Evolutionary conservation across 2,797 vertebrate species (phyloP), one percentile per base, ranked within the genome.

Genomic region (Sphaeramia orbicularis): DNA sequence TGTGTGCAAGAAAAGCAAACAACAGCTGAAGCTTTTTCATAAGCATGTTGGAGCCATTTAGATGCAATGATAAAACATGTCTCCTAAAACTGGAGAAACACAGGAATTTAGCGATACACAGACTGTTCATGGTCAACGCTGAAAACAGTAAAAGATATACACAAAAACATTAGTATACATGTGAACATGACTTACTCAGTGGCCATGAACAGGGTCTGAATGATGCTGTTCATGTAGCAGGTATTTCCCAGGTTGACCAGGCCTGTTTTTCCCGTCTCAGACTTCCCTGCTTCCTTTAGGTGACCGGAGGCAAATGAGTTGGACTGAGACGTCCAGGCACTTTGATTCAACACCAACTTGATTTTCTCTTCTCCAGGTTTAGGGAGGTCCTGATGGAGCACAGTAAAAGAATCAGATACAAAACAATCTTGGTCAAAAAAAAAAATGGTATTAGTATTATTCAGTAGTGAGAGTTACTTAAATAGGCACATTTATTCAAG

Each of bases 181-280:
- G 11, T 24, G 4, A 5, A 9, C 27, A 27, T 0, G 41, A 95
- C 97, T 96, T 92, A 99, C 98, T 99, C 97, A 70, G 97, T 98
- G 76, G 98, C 97, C 97, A 98, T 99, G 87, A 98, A 99, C 68
- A 99, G 94, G 38, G 96, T 97, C 90, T 99, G 98, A 84, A 99
- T 94, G 87, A 99, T 96, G 90, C 98, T 99, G 91, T 99, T 99
- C 96, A 99, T 98, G 83, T 96, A 99, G 90, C 98, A 99, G 3
- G 98, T 99, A 87, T 99, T 99, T 69, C 98, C 98, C 79, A 99
- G 88, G 90, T 99, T 99, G 86, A 99, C 93, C 48, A 99, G 93
- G 71, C 98, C 98, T 1, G 98, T 99, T 93, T 96, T 99, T 69
- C 98, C 98, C 0, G 98, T 99, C 94, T 99, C 98, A 47, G 98